Evolutionary conservation across 2,888 invertebrate genomes (phyloP), one percentile per base, ranked within the genome.

Genomic region (Andrena flavipes): DNA sequence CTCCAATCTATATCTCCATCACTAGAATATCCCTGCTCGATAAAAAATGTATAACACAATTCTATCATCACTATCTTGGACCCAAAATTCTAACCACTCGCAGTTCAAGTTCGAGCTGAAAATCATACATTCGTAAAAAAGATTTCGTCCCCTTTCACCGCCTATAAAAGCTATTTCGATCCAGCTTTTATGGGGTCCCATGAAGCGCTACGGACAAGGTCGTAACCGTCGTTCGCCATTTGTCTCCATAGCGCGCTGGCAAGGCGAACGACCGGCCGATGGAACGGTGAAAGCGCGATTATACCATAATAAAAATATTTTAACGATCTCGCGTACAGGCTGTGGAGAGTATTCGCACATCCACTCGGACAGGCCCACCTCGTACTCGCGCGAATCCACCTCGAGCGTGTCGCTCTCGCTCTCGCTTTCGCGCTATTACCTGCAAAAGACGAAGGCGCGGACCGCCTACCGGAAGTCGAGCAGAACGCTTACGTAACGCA

Each of bases 211-310:
- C 16, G 0, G 13, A 60, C 85, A 85, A 88, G 88, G 84, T 80
- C 85, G 77, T 42, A 67, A 51, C 26, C 51, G 16, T 23, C 42
- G 60, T 56, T 65, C 8, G 51, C 23, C 67, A 42, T 76, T 54
- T 62, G 60, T 82, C 73, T 72, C 48, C 70, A 76, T 67, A 60
- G 65, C 49, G 63, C 42, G 71, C 69, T 68, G 78, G 60, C 30
- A 77, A 71, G 89, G 90, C 90, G 88, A 90, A 91, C 88, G 89
- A 90, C 89, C 90, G 87, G 77, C 84, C 85, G 72, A 75, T 64
- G 83, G 73, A 77, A 84, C 77, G 88, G 93, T 92, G 93, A 93
- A 93, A 93, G 93, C 90, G 90, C 88, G 89, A 92, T 92, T 89
- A 90, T 88, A 82, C 85, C 81, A 88, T 88, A 90, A 91, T 91